Percentiles rank a stretch among this genome's conserved stretches.
Conservation (phyloP, 1,140 invertebrate genomes). For the Apis cerana region DNA sequence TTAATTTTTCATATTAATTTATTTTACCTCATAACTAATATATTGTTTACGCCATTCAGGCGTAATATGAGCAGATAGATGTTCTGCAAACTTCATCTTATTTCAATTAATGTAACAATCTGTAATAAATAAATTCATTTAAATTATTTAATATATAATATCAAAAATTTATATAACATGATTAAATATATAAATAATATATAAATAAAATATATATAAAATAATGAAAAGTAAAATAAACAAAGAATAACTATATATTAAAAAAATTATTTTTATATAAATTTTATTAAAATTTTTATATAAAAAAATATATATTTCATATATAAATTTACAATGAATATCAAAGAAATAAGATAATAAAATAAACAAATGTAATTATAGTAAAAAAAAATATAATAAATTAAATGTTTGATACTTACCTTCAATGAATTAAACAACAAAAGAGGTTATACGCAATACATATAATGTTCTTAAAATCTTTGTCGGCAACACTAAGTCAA, state of each 20-base stretch:
- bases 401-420: slow-evolving; percentile 10
- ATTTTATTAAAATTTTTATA: background rate
- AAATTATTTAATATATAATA: background rate
- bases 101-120: slow-evolving; percentile 6
- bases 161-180: background rate
- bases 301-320: background rate
- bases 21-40: slow-evolving; percentile 96
- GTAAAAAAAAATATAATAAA: background rate
- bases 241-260: background rate
- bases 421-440: slow-evolving; percentile 14
- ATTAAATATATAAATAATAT: background rate
- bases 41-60: slow-evolving; percentile 99
- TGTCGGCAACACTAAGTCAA: slow-evolving; percentile 59
- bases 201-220: background rate
- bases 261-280: background rate
- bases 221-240: background rate
- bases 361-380: background rate
- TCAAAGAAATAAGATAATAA: background rate
- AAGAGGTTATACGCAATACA: slow-evolving; percentile 39
- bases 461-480: slow-evolving; percentile 44
- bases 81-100: slow-evolving; percentile 98
- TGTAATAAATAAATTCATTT: slow-evolving; percentile 27
- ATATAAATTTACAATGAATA: background rate
- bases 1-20: background rate
- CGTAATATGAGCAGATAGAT: slow-evolving; percentile 97